These are phyloP conservation scores for Trichonephila inaurata DNA, from an alignment of 1,140 invertebrate species.

Conservation along the genomic window DNA sequence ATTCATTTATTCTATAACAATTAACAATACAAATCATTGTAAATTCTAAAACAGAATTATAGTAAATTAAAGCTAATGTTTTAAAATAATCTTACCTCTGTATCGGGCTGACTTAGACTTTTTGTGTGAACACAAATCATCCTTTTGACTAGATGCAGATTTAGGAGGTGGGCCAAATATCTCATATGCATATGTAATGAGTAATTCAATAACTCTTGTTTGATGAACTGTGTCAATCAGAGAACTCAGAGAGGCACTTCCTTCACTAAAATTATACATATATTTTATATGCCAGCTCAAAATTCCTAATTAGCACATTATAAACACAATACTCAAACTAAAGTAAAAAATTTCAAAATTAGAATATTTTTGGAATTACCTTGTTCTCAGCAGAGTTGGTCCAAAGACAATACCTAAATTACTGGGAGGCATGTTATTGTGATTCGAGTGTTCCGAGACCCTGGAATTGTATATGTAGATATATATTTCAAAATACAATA, in stretches of 20 bases:
- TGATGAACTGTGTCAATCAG: constrained; percentile 84
- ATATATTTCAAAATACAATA: neutral
- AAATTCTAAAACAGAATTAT: neutral
- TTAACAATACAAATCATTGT: neutral
- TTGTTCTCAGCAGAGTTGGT: constrained; percentile 83
- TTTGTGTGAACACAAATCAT: constrained; percentile 50
- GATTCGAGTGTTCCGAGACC: constrained; percentile 80
- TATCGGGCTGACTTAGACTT: constrained; percentile 55
- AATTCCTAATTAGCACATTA: too few species aligned
- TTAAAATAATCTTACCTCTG: constrained; percentile 24
- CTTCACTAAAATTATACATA: constrained; percentile 79
- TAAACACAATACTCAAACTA: too few species aligned
- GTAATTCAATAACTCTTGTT: constrained; percentile 83
- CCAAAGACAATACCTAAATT: constrained; percentile 86
- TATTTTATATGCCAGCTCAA: too few species aligned
- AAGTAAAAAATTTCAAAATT: too few species aligned
- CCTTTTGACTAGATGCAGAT: constrained; percentile 22
- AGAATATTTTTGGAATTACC: constrained; percentile 77
- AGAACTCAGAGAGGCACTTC: constrained; percentile 82
- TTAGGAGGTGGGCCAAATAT: constrained; percentile 78
- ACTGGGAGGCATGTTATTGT: constrained; percentile 84
- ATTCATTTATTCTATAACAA: neutral
- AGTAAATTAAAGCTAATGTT: neutral
- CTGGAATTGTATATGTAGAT: constrained; percentile 62
- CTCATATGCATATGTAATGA: constrained; percentile 82